Conservation (phyloP, 1,140 invertebrate species). For the Nomia melanderi region DNA sequence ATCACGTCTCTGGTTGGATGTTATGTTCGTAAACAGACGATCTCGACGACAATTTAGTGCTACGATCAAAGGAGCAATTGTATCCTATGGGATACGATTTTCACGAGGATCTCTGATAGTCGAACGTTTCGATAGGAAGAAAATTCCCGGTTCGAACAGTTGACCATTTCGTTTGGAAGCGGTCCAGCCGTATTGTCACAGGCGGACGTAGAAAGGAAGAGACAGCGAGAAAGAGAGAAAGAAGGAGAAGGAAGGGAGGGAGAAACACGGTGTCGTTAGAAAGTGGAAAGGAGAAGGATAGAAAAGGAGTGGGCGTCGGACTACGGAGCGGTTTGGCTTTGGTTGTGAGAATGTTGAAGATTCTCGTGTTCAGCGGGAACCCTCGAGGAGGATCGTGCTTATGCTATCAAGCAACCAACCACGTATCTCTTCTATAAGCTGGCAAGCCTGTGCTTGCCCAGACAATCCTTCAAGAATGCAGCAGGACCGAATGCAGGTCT, state of each 20-base stretch:
- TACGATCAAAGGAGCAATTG: background rate
- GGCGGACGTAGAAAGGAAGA: slow-evolving; percentile 8
- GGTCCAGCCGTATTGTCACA: slow-evolving; percentile 43
- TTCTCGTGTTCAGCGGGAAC: slow-evolving; percentile 23
- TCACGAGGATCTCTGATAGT: background rate
- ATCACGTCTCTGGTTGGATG: too few relatives aligned
- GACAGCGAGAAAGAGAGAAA: slow-evolving; percentile 5
- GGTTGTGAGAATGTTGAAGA: slow-evolving; percentile 34
- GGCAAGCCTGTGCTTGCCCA: slow-evolving; percentile 15
- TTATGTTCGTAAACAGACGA: too few relatives aligned
- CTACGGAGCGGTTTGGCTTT: slow-evolving; percentile 22
- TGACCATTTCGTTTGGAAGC: slow-evolving; percentile 43
- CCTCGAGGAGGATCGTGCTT: slow-evolving; percentile 36
- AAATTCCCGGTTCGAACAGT: slow-evolving; percentile 10
- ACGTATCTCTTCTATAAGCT: slow-evolving; percentile 43
- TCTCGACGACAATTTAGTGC: background rate
- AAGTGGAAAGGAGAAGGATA: background rate
- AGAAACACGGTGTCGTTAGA: background rate
- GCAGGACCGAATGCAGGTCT: background rate
- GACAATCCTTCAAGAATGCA: slow-evolving; percentile 16
- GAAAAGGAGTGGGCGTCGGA: slow-evolving; percentile 34
- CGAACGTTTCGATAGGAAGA: background rate
- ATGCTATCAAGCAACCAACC: slow-evolving; percentile 33
- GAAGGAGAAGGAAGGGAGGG: slow-evolving; percentile 7
- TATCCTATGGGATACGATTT: background rate